These are phyloP conservation scores for Auanema sp. DNA, from an alignment of 2,888 invertebrate species.

Conservation along the genomic window DNA sequence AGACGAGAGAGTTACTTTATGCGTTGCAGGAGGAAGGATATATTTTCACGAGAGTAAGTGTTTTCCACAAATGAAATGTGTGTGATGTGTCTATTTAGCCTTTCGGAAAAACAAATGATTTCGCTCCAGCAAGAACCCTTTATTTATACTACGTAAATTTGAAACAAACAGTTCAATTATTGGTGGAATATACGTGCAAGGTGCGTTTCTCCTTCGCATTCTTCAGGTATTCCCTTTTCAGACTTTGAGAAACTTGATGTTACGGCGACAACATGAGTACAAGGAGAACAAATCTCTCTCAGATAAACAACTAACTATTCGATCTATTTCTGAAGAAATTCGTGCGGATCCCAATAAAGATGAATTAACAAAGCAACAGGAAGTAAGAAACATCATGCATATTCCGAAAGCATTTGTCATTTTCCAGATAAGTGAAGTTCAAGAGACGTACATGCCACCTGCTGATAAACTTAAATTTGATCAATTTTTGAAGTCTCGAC, in stretches of 20 bases:
- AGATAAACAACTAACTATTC: constrained; percentile 66
- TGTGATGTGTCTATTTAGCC: constrained; percentile 59
- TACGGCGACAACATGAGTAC: constrained; percentile 63
- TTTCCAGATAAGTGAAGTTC: constrained; percentile 46
- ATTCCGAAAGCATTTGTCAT: background rate
- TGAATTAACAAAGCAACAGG: constrained; percentile 44
- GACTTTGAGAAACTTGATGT: constrained; percentile 63
- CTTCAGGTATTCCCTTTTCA: constrained; percentile 23
- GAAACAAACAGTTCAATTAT: constrained; percentile 68
- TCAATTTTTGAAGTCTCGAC: constrained; percentile 8
- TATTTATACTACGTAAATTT: constrained; percentile 78
- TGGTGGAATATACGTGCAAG: constrained; percentile 65
- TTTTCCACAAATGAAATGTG: background rate
- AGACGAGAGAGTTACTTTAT: constrained; percentile 85
- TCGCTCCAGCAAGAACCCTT: constrained; percentile 79
- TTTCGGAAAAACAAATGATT: constrained; percentile 71
- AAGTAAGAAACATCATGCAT: constrained; percentile 22
- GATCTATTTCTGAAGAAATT: constrained; percentile 63
- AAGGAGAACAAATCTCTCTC: constrained; percentile 63
- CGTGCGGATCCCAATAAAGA: constrained; percentile 38
- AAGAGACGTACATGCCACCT: constrained; percentile 52
- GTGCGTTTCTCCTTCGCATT: constrained; percentile 55
- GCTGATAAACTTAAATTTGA: constrained; percentile 36
- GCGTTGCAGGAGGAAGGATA: constrained; percentile 80
- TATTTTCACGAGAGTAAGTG: constrained; percentile 25